These are phyloP conservation scores for Aplochiton taeniatus DNA, from an alignment of 2,797 vertebrate species.

Conservation along the genomic window DNA sequence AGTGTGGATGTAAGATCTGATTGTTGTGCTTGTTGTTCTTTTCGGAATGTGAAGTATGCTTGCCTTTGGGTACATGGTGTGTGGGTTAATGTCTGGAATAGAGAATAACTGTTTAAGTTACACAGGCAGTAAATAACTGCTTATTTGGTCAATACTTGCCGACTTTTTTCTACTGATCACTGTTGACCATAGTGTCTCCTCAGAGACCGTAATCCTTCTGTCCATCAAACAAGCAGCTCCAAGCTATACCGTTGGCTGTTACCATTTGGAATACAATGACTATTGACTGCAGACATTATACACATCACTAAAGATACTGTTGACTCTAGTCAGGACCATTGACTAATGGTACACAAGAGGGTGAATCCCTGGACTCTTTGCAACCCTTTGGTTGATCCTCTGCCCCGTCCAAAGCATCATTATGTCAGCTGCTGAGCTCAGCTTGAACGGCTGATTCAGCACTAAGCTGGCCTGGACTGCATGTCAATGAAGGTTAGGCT, in stretches of 20 bases:
- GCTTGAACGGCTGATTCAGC: conserved; percentile 66
- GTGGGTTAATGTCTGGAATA: too few species aligned
- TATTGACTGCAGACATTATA: conserved; percentile 11
- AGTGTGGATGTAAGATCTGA: not conserved
- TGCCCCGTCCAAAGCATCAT: conserved; percentile 29
- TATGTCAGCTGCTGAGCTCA: conserved; percentile 38
- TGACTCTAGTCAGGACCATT: conserved; percentile 25
- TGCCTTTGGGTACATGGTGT: not conserved
- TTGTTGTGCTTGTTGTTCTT: not conserved
- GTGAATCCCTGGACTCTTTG: conserved; percentile 41
- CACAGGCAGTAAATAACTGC: not conserved
- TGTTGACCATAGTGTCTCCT: not conserved
- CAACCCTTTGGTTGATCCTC: conserved; percentile 22
- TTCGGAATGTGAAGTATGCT: conserved; percentile 7
- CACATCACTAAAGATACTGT: conserved; percentile 4
- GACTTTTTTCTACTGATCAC: not conserved
- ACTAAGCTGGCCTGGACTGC: conserved; percentile 33
- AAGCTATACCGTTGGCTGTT: not conserved
- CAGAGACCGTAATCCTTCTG: not conserved
- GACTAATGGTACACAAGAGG: conserved; percentile 7
- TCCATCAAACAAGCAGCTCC: not conserved
- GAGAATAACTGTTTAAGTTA: not conserved
- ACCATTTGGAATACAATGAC: not conserved
- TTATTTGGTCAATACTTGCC: not conserved
- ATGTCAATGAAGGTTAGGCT: conserved; percentile 40